Conservation (phyloP, 1,140 invertebrate genomes). For the Carposina sasakii region DNA sequence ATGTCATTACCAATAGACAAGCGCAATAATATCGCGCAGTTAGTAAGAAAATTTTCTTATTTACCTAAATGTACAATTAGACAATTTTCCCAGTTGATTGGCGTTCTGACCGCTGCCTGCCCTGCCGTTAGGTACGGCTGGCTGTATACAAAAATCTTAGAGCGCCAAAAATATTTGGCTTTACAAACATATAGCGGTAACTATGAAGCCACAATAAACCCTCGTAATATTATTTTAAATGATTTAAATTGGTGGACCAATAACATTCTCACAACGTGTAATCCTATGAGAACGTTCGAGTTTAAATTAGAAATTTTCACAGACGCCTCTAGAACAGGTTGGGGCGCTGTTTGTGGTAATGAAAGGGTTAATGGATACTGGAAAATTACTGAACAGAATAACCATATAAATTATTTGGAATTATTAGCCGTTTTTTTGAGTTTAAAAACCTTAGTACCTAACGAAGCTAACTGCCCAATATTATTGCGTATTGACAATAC, state of each 20-base stretch:
- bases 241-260: slow-evolving; percentile 14
- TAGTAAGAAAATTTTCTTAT: slow-evolving; percentile 3
- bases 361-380: neutral
- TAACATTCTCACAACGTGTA: neutral
- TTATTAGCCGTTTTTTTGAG: neutral
- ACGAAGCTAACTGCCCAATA: neutral
- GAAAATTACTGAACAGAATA: neutral
- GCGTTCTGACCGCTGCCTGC: slow-evolving; percentile 11
- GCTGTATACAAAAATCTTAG: slow-evolving; percentile 18
- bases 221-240: neutral
- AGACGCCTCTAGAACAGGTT: slow-evolving; percentile 16
- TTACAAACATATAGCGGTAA: neutral
- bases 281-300: neutral
- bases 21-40: neutral
- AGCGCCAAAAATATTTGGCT: slow-evolving; percentile 8
- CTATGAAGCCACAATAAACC: neutral
- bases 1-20: slow-evolving; percentile 12
- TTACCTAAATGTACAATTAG: slow-evolving; percentile 8
- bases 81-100: slow-evolving; percentile 12
- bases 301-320: slow-evolving; percentile 14
- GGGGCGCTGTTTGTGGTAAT: slow-evolving; percentile 11
- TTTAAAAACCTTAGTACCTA: neutral
- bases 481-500: neutral
- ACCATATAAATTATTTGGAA: neutral
- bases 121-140: slow-evolving; percentile 13